Percentiles rank a stretch among this genome's conserved stretches.
phyloP scores from a whole-genome alignment of 2,888 invertebrate genomes.

The Nyleta sp. region DNA sequence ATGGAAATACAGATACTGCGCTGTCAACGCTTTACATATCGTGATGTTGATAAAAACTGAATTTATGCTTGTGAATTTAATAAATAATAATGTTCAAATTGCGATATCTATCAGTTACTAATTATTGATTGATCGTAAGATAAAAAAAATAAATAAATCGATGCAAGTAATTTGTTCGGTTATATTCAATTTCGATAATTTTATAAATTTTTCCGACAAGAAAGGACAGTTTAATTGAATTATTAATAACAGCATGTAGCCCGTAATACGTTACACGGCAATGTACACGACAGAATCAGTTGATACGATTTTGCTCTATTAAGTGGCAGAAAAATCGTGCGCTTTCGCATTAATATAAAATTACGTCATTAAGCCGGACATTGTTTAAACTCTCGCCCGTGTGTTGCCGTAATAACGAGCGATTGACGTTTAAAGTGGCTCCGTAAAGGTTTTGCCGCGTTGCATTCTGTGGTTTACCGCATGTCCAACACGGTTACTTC shows the following conservation, averaged over 20 bases:
- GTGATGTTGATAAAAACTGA: constrained; percentile 11
- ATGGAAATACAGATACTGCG: constrained; percentile 7
- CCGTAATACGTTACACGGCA: constrained; percentile 23
- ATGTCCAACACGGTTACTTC: constrained; percentile 80
- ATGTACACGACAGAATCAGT: constrained; percentile 24
- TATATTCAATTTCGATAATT: background rate
- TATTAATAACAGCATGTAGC: constrained; percentile 42
- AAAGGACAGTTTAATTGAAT: too few relatives aligned
- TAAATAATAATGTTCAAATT: too few relatives aligned
- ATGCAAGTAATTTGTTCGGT: too few relatives aligned
- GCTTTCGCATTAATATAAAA: constrained; percentile 63
- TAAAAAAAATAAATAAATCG: too few relatives aligned
- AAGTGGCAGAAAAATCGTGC: constrained; percentile 48
- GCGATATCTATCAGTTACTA: too few relatives aligned
- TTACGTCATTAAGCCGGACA: constrained; percentile 77
- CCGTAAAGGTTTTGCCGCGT: constrained; percentile 76
- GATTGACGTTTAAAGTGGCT: constrained; percentile 69
- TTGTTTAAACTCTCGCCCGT: constrained; percentile 66
- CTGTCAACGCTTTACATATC: constrained; percentile 22
- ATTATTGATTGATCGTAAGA: too few relatives aligned
- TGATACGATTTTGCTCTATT: constrained; percentile 44
- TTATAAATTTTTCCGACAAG: too few relatives aligned
- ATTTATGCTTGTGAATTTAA: too few relatives aligned
- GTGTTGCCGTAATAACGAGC: constrained; percentile 63
- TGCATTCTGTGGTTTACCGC: constrained; percentile 81